These are phyloP conservation scores for Ariopsis seemanni DNA, from an alignment of 2,113 vertebrate genomes.

Conservation along the genomic window DNA sequence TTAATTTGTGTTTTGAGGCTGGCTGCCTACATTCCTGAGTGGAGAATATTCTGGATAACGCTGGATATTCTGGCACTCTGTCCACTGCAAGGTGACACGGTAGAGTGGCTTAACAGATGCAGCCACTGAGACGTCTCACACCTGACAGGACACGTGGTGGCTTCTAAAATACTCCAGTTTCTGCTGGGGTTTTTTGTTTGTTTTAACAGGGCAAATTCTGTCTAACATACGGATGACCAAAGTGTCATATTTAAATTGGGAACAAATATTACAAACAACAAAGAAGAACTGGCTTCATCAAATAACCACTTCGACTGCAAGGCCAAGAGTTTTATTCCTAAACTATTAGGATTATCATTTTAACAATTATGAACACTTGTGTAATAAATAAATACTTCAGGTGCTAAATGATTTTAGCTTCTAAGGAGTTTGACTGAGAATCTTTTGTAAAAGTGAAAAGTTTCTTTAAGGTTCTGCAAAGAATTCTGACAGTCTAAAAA, in stretches of 20 bases:
- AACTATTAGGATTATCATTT: not conserved
- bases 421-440: not conserved
- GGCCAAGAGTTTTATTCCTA: not conserved
- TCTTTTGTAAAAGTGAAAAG: not conserved
- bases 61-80: not conserved
- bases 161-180: not conserved
- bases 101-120: constrained; percentile 20
- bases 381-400: not conserved
- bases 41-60: not conserved
- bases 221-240: not conserved
- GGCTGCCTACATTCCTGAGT: not conserved
- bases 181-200: not conserved
- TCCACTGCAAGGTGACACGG: constrained; percentile 2
- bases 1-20: not conserved
- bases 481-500: not conserved
- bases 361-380: not conserved
- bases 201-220: not conserved
- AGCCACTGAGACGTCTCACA: constrained; percentile 1
- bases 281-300: not conserved
- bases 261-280: not conserved
- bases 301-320: not conserved
- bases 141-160: not conserved
- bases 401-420: not conserved
- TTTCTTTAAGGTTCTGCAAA: not conserved
- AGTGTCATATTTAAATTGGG: not conserved